phyloP scores from a whole-genome alignment of 2,113 vertebrate species.

The Circaetus gallicus region DNA sequence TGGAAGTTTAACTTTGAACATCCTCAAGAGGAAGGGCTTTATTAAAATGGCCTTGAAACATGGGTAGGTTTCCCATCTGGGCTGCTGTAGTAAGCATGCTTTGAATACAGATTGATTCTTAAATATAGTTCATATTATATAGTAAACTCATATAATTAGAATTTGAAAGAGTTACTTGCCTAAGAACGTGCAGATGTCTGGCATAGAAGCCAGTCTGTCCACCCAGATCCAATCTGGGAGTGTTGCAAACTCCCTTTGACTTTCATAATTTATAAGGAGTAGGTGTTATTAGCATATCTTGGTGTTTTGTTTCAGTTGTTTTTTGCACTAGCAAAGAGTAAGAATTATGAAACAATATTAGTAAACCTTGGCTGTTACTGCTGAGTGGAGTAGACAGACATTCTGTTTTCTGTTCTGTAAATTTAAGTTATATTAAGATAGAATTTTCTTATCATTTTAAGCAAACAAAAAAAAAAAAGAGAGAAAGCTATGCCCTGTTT shows the following conservation, averaged over 20 bases:
- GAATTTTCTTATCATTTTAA: background rate
- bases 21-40: slow-evolving; percentile 76
- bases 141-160: background rate
- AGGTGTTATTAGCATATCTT: background rate
- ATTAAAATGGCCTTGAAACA: slow-evolving; percentile 76
- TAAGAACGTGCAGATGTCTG: background rate
- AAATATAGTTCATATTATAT: background rate
- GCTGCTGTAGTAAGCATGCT: background rate
- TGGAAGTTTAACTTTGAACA: slow-evolving; percentile 67
- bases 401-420: background rate
- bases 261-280: slow-evolving; percentile 20
- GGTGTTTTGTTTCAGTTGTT: background rate
- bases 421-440: background rate
- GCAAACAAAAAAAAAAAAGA: background rate
- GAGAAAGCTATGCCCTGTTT: background rate
- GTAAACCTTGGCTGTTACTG: background rate
- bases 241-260: slow-evolving; percentile 19
- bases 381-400: background rate
- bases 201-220: background rate
- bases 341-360: slow-evolving; percentile 7
- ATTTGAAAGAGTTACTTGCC: background rate
- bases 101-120: background rate
- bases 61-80: slow-evolving; percentile 60
- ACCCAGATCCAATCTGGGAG: background rate
- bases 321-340: background rate